Evolutionary conservation across 2,888 invertebrate genomes (phyloP).

Genomic region (Dioctria linearis): DNA sequence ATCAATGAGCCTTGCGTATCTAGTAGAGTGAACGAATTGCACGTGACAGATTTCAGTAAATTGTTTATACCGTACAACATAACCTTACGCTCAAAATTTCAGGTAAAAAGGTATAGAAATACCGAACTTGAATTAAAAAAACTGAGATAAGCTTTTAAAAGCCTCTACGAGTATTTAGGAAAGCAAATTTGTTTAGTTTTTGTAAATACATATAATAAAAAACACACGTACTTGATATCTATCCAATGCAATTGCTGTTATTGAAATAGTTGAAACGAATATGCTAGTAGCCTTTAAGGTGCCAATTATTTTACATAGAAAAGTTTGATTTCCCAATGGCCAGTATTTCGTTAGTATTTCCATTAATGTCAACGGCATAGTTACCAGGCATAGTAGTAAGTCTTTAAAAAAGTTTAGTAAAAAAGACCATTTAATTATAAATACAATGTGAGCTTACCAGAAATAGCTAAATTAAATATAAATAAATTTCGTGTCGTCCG

Average conservation of each 20-base stretch:
- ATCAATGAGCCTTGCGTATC: too few relatives aligned
- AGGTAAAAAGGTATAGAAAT: too few relatives aligned
- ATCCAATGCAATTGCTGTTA: constrained; percentile 91
- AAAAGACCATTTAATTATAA: not conserved
- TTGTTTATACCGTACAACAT: too few relatives aligned
- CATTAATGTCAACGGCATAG: constrained; percentile 91
- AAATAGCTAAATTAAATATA: constrained; percentile 90
- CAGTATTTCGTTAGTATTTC: constrained; percentile 89
- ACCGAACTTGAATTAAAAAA: too few relatives aligned
- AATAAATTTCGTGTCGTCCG: constrained; percentile 93
- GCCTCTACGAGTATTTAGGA: too few relatives aligned
- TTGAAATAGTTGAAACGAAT: constrained; percentile 94
- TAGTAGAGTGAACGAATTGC: too few relatives aligned
- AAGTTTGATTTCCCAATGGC: constrained; percentile 82
- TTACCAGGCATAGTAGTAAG: constrained; percentile 88
- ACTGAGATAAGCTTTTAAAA: too few relatives aligned
- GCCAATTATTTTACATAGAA: constrained; percentile 88
- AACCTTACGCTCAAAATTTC: too few relatives aligned
- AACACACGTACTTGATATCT: constrained; percentile 79
- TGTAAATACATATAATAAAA: too few relatives aligned
- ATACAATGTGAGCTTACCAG: constrained; percentile 67
- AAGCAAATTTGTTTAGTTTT: too few relatives aligned
- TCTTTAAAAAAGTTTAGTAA: constrained; percentile 71
- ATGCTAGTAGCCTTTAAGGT: constrained; percentile 91
- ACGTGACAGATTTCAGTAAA: too few relatives aligned